Base-by-base conservation (phyloP, 2,113 vertebrate species). In the Daboia siamensis region DNA sequence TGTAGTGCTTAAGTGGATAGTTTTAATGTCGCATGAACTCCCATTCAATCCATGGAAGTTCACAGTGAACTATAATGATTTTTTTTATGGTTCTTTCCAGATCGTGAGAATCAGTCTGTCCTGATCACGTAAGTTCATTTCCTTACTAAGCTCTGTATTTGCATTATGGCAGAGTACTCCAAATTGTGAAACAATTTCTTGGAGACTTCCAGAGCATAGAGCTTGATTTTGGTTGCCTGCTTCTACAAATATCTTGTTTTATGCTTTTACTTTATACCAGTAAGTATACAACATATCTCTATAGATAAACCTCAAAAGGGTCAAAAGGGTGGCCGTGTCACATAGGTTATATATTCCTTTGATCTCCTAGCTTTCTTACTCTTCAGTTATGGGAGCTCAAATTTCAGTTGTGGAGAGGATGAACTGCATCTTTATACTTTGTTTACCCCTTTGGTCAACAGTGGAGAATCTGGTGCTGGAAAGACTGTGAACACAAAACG, bases 101-200 rank as follows among this genome's bases (percentile, higher is more conserved):
- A 98, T 95, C 97, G 98, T 0, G 98, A 98, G 95, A 98, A 98
- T 94, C 98, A 98, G 97, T 98, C 98, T 0, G 94, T 98, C 95
- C 95, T 98, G 96, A 98, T 98, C 90, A 98, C 98, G 98, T 98
- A 96, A 23, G 98, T 97, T 90, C 84, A 44, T 52, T 86, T 91
- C 89, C 56, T 59, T 95, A 51, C 46, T 88, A 1, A 3, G 4
- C 3, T 93, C 86, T 88, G 23, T 51, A 33, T 51, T 0, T 0
- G 56, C 8, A 61, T 69, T 91, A 87, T 90, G 33, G 29, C 0
- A 46, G 15, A 55, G 12, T 80, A 15, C 10, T 44, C 74, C 33
- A 44, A 80, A 80, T 21, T 44, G 7, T 80, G 9, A 80, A 80
- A 21, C 33, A 39, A 80, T 39, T 80, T 80, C 33, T 80, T 39